Conservation (phyloP, 2,113 vertebrate species). For the human region GRCh38 chr19:58291501-58292000, state of each 20-base stretch:
- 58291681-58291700: not conserved
- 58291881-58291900: not conserved
- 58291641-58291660: not conserved
- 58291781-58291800: not conserved
- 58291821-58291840: not conserved
- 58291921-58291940: not conserved
- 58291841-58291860: not conserved
- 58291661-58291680: not conserved
- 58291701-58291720: not conserved
- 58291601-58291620: not conserved
- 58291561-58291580: not conserved
- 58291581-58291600: not conserved
- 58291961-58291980: not conserved
- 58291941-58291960: not conserved
- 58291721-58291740: not conserved
- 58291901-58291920: too few relatives aligned
- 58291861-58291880: not conserved
- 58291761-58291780: not conserved
- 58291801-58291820: not conserved
- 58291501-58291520: too few relatives aligned
- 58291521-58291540: not conserved
- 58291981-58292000: too few relatives aligned
- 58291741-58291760: not conserved
- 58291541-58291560: not conserved
- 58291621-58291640: not conserved